Base-by-base conservation (phyloP, 2,113 vertebrate species). In the Mobula birostris region DNA sequence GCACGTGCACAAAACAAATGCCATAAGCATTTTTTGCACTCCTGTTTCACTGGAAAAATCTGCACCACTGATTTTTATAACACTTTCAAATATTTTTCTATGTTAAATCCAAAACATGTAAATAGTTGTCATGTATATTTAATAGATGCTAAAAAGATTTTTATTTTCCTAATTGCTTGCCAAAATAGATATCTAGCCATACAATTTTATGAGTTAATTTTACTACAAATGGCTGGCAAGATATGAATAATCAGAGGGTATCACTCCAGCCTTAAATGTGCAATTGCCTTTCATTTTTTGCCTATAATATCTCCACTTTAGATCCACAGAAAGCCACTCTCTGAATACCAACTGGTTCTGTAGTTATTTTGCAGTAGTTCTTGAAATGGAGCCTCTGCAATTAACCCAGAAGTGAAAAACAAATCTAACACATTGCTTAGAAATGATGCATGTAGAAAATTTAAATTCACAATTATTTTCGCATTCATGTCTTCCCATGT, bases 311-410 rank as follows among this genome's bases (percentile, higher is more conserved):
- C 93, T 7, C 12, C 94, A 82, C 83, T 85, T 95, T 79, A 95
- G 95, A 48, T 74, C 94, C 88, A 94, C 94, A 48, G 95, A 95
- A 94, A 63, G 95, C 94, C 94, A 79, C 94, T 88, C 88, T 66
- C 15, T 95, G 95, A 95, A 95, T 95, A 95, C 11, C 78, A 95
- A 96, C 94, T 74, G 95, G 82, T 66, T 5, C 5, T n/a, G 94
- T 93, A 90, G 94, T 95, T 95, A 94, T 94, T 96, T 94, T 72
- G 0, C 68, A 94, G 85, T 72, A 94, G 94, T 95, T 95, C 95
- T 24, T 14, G 87, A 80, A 95, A 95, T 94, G 94, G 94, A 95
- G 94, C 48, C 36, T 80, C 94, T 94, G 61, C 94, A 95, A 96
- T 83, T 94, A 95, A 95, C 92, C 77, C 91, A 68, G 94, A 88